Evolutionary conservation across 2,797 vertebrate genomes (phyloP).

Genomic region (Poeciliopsis presidionis): DNA sequence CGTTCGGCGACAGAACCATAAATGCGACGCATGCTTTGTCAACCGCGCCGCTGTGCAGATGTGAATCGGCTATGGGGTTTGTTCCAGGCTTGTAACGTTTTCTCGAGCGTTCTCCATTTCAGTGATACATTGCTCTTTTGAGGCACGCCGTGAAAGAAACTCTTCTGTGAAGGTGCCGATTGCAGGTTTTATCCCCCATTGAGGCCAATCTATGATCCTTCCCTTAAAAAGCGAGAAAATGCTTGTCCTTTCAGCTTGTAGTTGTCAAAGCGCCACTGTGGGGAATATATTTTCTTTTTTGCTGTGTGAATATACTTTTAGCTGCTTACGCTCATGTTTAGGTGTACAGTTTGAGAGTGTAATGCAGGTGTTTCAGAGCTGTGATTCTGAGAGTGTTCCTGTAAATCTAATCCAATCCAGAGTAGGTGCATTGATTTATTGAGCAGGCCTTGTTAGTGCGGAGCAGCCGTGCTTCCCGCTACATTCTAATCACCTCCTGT

Average conservation of each 20-base stretch:
- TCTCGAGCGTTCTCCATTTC: constrained; percentile 42
- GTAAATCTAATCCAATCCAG: constrained; percentile 71
- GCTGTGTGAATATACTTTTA: constrained; percentile 17
- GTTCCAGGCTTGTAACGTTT: constrained; percentile 46
- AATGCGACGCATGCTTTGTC: constrained; percentile 42
- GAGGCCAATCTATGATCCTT: constrained; percentile 34
- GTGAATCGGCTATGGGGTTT: constrained; percentile 40
- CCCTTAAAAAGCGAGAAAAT: constrained; percentile 38
- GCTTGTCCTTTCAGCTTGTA: constrained; percentile 6
- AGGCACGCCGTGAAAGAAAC: constrained; percentile 43
- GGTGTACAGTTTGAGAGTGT: constrained; percentile 13
- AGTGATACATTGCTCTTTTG: constrained; percentile 50
- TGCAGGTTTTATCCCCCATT: not conserved
- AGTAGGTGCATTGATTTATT: constrained; percentile 74
- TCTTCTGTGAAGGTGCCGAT: constrained; percentile 43
- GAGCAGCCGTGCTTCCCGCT: constrained; percentile 44
- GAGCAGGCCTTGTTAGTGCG: constrained; percentile 57
- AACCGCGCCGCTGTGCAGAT: constrained; percentile 37
- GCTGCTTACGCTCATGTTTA: not conserved
- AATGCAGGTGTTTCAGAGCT: constrained; percentile 31
- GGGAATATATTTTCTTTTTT: constrained; percentile 28
- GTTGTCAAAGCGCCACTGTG: constrained; percentile 8
- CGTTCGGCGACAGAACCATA: constrained; percentile 20
- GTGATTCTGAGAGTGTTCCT: constrained; percentile 39
- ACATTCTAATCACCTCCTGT: constrained; percentile 49